Base-by-base conservation (phyloP, 2,888 invertebrate genomes). In the Nemotelus pantherinus region DNA sequence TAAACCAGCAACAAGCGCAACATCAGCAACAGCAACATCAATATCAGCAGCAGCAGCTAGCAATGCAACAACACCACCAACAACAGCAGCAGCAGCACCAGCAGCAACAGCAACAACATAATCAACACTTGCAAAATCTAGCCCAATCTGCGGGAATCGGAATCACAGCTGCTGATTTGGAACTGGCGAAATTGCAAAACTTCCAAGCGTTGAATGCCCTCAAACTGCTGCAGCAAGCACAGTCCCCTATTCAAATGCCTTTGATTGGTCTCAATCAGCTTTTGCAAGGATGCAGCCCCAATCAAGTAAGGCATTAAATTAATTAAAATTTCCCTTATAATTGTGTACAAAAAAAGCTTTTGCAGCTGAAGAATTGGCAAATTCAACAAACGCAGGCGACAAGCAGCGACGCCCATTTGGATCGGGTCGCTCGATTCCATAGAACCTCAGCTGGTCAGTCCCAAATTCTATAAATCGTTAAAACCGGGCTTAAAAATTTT, bases 351-450 rank as follows among this genome's bases (percentile, higher is more conserved):
- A n/a, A 81, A 45, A 81, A 81, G 68, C 80, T 79, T 76, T 81
- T 78, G 79, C 80, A 81, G 77, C 43, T 82, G n/a, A 81, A 81
- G 60, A 81, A 80, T 78, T 81, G 79, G 80, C 80, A 80, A 79
- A 78, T 79, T 44, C 81, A 80, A 75, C 78, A 78, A 58, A 79
- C 79, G 2, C 80, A 80, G 65, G 74, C 80, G 44, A 78, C 71
- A 5, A 80, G 77, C 58, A 82, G 80, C 58, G 86, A 86, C 80
- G 83, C 83, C 47, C 83, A 86, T 81, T 82, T 87, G 76, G 87
- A 87, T 82, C 84, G 86, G 55, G 84, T 85, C 6, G 87, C 87
- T 9, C 85, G 86, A 74, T 85, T 86, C 71, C 85, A 87, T 82
- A 83, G 86, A 70, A 85, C 84, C 70, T 86, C 87, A 9, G 87